Evolutionary conservation across 2,113 vertebrate genomes (phyloP).

Genomic region (Apodemus sylvaticus): DNA sequence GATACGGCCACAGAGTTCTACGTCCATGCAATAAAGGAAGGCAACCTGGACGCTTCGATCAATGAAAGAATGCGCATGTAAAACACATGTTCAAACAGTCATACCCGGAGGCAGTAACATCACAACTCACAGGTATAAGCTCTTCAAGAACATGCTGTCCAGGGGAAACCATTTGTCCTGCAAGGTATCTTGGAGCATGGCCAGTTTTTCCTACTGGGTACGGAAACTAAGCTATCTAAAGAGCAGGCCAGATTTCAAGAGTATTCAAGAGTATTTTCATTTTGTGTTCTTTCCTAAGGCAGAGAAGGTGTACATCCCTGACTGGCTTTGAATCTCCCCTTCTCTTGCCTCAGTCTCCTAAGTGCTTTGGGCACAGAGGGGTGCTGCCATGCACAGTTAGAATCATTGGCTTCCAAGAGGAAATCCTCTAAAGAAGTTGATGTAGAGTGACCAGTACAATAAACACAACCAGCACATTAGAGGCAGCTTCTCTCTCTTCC

Average conservation of each 20-base stretch:
- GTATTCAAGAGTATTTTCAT: background rate
- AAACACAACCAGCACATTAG: background rate
- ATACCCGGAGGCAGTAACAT: background rate
- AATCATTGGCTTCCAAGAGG: background rate
- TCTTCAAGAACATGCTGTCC: background rate
- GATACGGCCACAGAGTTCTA: background rate
- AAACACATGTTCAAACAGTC: background rate
- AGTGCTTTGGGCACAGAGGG: background rate
- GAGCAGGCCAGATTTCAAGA: background rate
- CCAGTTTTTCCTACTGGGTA: background rate
- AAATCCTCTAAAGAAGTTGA: background rate
- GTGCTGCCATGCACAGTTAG: background rate
- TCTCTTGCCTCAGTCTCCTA: background rate
- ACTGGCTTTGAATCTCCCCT: background rate
- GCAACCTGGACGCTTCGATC: background rate
- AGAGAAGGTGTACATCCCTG: background rate
- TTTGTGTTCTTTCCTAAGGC: background rate
- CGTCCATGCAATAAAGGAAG: background rate
- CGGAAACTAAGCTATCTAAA: constrained; percentile 19
- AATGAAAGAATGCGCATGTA: background rate
- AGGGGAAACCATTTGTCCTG: background rate
- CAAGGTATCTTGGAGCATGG: background rate
- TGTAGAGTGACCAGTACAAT: background rate
- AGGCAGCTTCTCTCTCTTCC: background rate
- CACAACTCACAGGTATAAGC: background rate